Base-by-base conservation (phyloP, 1,140 invertebrate species). In the Alviniconcha marisindica region DNA sequence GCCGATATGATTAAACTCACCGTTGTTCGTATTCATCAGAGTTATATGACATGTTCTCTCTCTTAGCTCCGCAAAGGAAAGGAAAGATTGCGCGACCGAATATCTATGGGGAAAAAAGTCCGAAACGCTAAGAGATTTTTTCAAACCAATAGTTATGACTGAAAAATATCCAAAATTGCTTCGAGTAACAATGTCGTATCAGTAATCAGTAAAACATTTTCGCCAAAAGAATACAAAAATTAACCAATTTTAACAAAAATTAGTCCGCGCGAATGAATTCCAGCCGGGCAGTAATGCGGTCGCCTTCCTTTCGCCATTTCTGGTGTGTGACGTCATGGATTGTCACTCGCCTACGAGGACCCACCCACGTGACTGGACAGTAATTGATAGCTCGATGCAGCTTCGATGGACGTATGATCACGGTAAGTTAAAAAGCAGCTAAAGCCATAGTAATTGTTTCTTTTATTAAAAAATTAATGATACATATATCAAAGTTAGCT, bases 11-110 rank as follows among this genome's bases (percentile, higher is more conserved):
- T 36, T 4, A 42, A 18, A 56, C 89, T 90, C 85, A 91, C 90
- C 88, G 87, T 85, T 90, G 87, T 85, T 90, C 87, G 83, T 85
- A 83, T 83, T 91, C 89, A 84, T 86, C 86, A 56, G 86, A 87
- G 83, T 89, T 90, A 87, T 87, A 89, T 87, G 90, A 91, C 90
- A 91, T 91, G 89, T 89, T 91, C 89, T 88, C 87, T 87, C 83
- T 88, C 77, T 89, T 83, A 77, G 85, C 87, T 87, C 86, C 87
- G 86, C 84, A 84, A 86, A 87, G 86, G 60, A 91, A 91, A 91
- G 86, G 88, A 89, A 85, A 82, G 86, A 88, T 12, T 71, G 56
- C 81, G 40, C 54, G 80, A 54, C 80, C 83, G 79, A 84, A 85
- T 83, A 66, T 18, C 40, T 24, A 28, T 38, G 42, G 15, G 5